These are phyloP conservation scores for Propithecus perrieri DNA, from an alignment of 2,797 vertebrate species.

Conservation along the genomic window DNA sequence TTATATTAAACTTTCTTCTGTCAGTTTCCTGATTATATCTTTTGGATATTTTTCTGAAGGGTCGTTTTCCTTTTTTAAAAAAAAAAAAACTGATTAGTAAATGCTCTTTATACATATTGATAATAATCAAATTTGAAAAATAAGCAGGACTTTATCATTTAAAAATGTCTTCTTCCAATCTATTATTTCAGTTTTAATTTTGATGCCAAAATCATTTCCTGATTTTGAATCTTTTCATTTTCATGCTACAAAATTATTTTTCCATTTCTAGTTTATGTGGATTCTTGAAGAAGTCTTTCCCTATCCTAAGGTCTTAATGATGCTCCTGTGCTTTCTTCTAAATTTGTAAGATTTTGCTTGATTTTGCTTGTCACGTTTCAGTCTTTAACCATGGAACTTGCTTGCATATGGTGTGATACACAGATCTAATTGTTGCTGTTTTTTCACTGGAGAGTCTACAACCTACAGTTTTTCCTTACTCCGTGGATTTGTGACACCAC, in stretches of 20 bases:
- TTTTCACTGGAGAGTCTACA: neutral
- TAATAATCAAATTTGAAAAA: neutral
- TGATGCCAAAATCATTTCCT: neutral
- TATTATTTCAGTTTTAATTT: neutral
- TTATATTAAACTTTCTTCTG: conserved; percentile 7
- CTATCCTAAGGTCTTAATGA: neutral
- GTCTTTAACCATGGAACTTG: neutral
- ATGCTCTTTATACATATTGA: conserved; percentile 2
- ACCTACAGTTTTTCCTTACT: neutral
- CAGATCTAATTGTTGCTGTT: neutral
- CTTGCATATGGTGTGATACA: neutral
- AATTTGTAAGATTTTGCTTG: neutral
- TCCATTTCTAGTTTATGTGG: neutral
- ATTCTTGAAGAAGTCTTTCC: neutral
- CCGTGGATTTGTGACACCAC: neutral
- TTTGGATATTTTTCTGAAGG: conserved; percentile 9
- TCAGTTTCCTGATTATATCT: conserved; percentile 19
- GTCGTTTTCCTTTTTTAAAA: neutral
- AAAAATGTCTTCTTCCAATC: conserved; percentile 8
- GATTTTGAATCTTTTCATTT: conserved; percentile 24
- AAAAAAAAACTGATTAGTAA: neutral
- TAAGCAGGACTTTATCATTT: neutral
- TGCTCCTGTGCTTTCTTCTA: neutral
- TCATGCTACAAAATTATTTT: neutral
- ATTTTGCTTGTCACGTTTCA: neutral